Conservation (phyloP, 2,113 vertebrate genomes). For the Epinephelus cyanopodus region DNA sequence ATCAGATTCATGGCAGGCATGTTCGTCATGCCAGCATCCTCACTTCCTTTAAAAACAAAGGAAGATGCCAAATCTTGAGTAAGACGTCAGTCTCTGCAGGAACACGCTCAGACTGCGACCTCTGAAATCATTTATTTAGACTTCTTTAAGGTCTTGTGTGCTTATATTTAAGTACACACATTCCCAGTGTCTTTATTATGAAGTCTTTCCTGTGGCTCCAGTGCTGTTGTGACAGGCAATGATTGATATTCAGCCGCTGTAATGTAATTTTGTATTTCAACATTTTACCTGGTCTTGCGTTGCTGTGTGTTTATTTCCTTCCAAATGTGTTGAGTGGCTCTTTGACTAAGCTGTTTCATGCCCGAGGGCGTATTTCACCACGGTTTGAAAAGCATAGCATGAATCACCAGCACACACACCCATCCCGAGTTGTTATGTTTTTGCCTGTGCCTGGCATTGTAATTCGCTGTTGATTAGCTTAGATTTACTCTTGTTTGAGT, state of each 20-base stretch:
- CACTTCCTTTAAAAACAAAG: conserved; percentile 51
- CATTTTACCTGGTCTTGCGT: conserved; percentile 44
- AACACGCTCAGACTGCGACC: not conserved
- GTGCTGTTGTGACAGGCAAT: conserved; percentile 54
- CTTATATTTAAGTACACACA: conserved; percentile 1
- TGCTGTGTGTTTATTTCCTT: conserved; percentile 55
- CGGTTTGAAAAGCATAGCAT: conserved; percentile 66
- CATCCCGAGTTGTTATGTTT: conserved; percentile 66
- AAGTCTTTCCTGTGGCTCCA: conserved; percentile 5
- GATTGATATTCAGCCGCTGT: conserved; percentile 33
- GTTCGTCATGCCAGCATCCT: conserved; percentile 21
- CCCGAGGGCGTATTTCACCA: conserved; percentile 69
- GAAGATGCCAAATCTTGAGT: conserved; percentile 18
- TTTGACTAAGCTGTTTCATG: conserved; percentile 67
- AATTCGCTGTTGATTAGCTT: conserved; percentile 76
- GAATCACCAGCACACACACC: conserved; percentile 66
- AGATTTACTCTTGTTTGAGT: conserved; percentile 81
- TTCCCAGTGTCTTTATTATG: conserved; percentile 28
- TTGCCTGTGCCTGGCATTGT: conserved; percentile 72
- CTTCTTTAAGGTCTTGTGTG: not conserved
- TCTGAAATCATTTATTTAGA: conserved; percentile 19
- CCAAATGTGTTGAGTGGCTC: conserved; percentile 59
- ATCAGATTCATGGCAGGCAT: not conserved
- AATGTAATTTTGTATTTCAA: conserved; percentile 47
- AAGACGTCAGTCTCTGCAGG: not conserved